Evolutionary conservation across 2,797 vertebrate species (phyloP).

Genomic region (Australoheros facetus): DNA sequence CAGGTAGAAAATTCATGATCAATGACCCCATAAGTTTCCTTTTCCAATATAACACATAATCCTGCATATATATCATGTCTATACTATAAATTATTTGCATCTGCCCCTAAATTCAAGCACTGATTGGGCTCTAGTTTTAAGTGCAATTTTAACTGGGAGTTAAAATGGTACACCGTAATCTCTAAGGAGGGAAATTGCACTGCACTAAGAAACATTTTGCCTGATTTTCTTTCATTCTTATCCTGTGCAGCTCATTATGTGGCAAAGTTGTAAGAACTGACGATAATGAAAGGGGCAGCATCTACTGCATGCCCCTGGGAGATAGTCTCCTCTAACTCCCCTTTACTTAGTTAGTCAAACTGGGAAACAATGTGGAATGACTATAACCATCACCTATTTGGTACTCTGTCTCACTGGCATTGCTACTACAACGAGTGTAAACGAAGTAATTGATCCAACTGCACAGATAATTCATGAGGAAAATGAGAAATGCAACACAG

Average conservation of each 20-base stretch:
- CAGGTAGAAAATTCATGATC: neutral
- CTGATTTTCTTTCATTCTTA: no score
- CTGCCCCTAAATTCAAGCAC: no score
- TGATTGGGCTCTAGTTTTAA: no score
- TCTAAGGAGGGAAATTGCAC: no score
- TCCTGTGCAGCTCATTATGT: neutral
- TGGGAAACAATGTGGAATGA: neutral
- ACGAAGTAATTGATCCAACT: neutral
- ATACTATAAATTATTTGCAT: no score
- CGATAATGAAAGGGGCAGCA: neutral
- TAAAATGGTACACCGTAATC: no score
- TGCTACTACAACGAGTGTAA: accelerated
- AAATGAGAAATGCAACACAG: no score
- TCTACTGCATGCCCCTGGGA: neutral
- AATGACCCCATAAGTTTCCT: no score
- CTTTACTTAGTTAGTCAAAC: neutral
- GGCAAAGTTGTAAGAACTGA: neutral
- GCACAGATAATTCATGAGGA: neutral
- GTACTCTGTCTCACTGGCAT: neutral
- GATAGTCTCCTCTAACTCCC: neutral
- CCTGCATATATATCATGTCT: no score
- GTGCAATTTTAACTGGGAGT: no score
- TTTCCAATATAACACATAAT: no score
- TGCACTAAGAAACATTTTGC: no score
- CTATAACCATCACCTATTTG: neutral